These are phyloP conservation scores for Sebastes matsubarae DNA, from an alignment of 2,797 vertebrate species.

Conservation along the genomic window DNA sequence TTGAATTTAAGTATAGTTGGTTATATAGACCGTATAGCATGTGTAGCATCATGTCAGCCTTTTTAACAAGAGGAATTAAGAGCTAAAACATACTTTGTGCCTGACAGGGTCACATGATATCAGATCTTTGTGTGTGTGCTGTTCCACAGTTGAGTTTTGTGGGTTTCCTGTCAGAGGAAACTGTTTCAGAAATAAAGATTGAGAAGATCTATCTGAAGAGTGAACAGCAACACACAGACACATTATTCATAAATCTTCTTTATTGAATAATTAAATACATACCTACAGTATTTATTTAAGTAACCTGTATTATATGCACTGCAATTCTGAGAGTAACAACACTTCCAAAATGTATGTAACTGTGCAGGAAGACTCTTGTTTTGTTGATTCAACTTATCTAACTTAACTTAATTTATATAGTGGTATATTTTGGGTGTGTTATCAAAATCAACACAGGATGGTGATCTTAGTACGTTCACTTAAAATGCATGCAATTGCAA, in stretches of 20 bases:
- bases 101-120: neutral
- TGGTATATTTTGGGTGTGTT: neutral
- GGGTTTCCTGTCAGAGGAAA: constrained; percentile 60
- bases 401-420: neutral
- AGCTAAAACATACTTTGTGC: neutral
- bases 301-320: neutral
- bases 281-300: neutral
- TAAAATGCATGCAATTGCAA: neutral
- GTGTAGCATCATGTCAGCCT: neutral
- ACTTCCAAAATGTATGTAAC: neutral
- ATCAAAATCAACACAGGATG: neutral
- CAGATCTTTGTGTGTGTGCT: neutral
- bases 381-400: neutral
- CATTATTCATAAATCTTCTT: neutral
- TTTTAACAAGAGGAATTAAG: neutral
- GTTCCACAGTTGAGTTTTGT: neutral
- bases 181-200: neutral
- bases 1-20: neutral
- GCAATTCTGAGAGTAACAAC: neutral
- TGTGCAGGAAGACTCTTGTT: neutral
- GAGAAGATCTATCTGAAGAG: neutral
- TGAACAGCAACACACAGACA: neutral
- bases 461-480: neutral
- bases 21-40: neutral
- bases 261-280: neutral